A percentile compares a stretch with the other conserved stretches of the same genome.
Conservation (phyloP, 1,140 invertebrate genomes). For the Caenorhabditis briggsae region DNA sequence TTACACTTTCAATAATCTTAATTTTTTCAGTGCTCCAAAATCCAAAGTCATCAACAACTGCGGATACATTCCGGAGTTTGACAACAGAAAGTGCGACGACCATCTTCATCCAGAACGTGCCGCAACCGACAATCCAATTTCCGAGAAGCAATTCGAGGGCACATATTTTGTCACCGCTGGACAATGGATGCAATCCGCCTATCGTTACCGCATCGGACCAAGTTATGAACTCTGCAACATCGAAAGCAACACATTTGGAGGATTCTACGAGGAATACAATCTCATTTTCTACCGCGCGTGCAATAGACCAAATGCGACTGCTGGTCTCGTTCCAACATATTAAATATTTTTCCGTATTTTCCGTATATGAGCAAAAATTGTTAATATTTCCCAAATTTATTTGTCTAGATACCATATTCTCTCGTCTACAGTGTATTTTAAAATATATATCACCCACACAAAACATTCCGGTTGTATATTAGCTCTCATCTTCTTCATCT, state of each 20-base stretch:
- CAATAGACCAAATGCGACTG: not conserved
- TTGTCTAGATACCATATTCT: not conserved
- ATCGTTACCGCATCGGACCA: slow-evolving; percentile 74
- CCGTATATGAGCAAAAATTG: no score
- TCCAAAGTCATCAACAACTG: slow-evolving; percentile 54
- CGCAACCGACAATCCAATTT: not conserved
- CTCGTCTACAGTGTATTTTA: slow-evolving; percentile 14
- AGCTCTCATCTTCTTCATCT: not conserved
- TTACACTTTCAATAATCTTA: not conserved
- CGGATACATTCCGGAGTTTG: slow-evolving; percentile 44
- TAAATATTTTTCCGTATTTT: no score
- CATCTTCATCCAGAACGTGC: not conserved
- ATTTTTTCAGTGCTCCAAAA: slow-evolving; percentile 43
- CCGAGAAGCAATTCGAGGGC: slow-evolving; percentile 44
- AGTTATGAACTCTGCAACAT: slow-evolving; percentile 68
- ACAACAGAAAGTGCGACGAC: slow-evolving; percentile 57
- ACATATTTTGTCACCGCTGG: slow-evolving; percentile 72
- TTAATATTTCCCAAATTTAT: no score
- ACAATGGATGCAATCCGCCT: slow-evolving; percentile 73
- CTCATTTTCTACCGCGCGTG: slow-evolving; percentile 76
- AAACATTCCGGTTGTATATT: slow-evolving; percentile 45
- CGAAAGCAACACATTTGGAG: slow-evolving; percentile 64
- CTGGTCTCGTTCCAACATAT: not conserved
- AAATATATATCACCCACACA: not conserved
- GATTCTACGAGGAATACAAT: slow-evolving; percentile 76